Evolutionary conservation across 2,113 vertebrate genomes (phyloP), one percentile per base, ranked within the genome.

Genomic region (Cercocebus atys): DNA sequence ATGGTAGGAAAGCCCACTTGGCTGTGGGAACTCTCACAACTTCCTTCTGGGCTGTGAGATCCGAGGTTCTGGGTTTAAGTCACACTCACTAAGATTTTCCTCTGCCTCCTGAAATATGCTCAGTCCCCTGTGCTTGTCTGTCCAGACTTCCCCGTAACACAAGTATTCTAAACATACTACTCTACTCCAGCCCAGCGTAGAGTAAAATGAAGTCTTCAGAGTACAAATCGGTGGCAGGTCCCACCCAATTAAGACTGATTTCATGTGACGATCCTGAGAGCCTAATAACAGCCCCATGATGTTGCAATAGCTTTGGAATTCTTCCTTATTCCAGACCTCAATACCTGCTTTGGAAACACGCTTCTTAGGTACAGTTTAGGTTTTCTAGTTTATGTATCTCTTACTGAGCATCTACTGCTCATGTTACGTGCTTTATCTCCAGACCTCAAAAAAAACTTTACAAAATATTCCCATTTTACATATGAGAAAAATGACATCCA

Each of bases 241-340:
- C 68, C 93, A 92, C 47, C 76, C 93, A 97, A 91, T 96, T 94
- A 96, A 88, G 90, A 84, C 32, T 88, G 47, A 93, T 91, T 95
- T 95, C 88, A 82, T 90, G 18, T 61, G 40, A 80, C 72, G 50
- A 88, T 93, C 81, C 87, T 94, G 84, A 55, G 81, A 75, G 40
- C 50, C 93, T 94, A 95, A 68, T 93, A 94, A 94, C 1, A 85
- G 93, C 68, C 68, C 7, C 40, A 47, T n/a, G 68, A 85, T 0
- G 64, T 1, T 89, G 55, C 22, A 93, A 84, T 55, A 88, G 70
- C 50, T 96, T 92, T 95, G 91, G 75, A 70, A 80, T 55, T 12
- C 47, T 61, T 98, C 47, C 9, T 95, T 98, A 93, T 97, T 98
- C 94, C 32, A 88, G 72, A 86, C 23, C 35, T 40, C 23, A 75